phyloP scores from a whole-genome alignment of 2,888 invertebrate species.

The Rotaria macrura region DNA sequence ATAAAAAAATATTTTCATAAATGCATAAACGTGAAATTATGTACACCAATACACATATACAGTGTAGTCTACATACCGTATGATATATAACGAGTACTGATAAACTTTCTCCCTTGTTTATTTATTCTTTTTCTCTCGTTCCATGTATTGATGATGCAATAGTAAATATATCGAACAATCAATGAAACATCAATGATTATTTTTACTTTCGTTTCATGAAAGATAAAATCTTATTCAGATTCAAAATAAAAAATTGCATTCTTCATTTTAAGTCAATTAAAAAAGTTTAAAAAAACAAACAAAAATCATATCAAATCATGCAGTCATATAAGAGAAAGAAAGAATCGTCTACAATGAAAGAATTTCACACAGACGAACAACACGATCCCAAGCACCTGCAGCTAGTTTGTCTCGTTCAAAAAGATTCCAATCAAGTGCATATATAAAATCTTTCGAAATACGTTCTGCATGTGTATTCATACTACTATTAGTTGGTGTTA shows the following conservation, averaged over 20 bases:
- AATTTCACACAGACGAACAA: not conserved
- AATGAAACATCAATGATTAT: too few species aligned
- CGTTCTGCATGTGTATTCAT: not conserved
- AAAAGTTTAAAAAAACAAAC: not conserved
- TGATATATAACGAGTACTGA: not conserved
- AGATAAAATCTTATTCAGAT: too few species aligned
- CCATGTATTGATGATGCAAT: too few species aligned
- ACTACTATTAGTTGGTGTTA: not conserved
- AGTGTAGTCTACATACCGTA: not conserved
- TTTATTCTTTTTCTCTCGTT: too few species aligned
- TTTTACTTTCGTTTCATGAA: too few species aligned
- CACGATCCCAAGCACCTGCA: not conserved
- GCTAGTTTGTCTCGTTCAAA: constrained; percentile 11
- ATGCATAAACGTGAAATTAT: not conserved
- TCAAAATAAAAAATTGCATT: not conserved
- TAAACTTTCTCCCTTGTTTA: too few species aligned
- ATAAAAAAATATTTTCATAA: not conserved
- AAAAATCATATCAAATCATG: not conserved
- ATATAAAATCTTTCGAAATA: not conserved
- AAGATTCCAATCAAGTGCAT: constrained; percentile 4
- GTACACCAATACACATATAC: too few species aligned
- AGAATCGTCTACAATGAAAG: not conserved
- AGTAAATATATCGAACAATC: too few species aligned
- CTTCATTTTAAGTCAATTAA: not conserved
- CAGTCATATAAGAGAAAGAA: not conserved